Base-by-base conservation (phyloP, 2,888 invertebrate genomes). In the Chesias legatella region DNA sequence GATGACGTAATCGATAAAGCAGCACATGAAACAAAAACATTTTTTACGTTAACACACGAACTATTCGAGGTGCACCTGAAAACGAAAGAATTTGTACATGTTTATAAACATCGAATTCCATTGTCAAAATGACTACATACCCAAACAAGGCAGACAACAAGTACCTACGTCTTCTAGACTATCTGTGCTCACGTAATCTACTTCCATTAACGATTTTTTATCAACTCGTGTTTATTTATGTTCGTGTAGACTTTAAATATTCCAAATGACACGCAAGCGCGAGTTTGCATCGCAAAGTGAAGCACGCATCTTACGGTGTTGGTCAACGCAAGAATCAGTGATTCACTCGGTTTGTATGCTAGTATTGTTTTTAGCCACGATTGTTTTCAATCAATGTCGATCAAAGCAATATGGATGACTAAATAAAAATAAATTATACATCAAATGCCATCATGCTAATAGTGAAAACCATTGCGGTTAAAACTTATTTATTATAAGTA, bases 71-170 rank as follows among this genome's bases (percentile, higher is more conserved):
- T 7, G 4, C 22, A 22, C 6, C 33, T 33, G 10, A 25, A 33
- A 33, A 25, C 1, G 26, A 22, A 22, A 11, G 7, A 20, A 7
- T 7, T 6, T 22, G n/a, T 22, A 6, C 26, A 11, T 31, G 37
- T 43, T 44, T 42, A 45, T 36, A 45, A 38, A 37, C 21, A 32
- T 26, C 23, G 22, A 11, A 37, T 37, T 38, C 17, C 22, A 33
- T 42, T 27, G 21, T 36, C 29, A 33, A 50, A 45, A 41, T 38
- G 22, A 42, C 35, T 34, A 65, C 61, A 40, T 73, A 79, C 84
- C 75, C 56, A 82, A 51, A 58, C 85, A 86, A 46, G 84, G 84
- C 34, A 85, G 74, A 75, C 86, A 86, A 73, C 86, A 86, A 55
- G 73, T 79, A 62, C 77, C 75, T 63, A 85, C 67, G 61, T 79